Evolutionary conservation across 2,113 vertebrate species (phyloP).

Genomic region (Balaenoptera acutorostrata): DNA sequence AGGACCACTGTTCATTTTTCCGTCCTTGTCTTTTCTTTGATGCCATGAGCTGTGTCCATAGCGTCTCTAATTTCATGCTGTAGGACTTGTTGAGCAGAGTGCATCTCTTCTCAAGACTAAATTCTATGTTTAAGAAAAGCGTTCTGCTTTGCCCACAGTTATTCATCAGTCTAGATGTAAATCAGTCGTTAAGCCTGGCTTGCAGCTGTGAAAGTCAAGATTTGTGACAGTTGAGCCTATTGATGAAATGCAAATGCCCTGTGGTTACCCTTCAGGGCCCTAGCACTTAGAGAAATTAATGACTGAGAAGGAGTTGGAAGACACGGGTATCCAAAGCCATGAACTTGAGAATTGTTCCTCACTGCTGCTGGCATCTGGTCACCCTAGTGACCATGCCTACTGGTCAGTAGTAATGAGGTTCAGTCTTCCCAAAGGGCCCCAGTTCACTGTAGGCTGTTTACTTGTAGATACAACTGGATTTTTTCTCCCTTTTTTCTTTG

Average conservation of each 20-base stretch:
- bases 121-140: slow-evolving; percentile 2
- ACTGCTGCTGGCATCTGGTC: not conserved
- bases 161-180: not conserved
- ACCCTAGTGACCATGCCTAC: accelerated
- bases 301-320: not conserved
- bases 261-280: not conserved
- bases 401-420: accelerated
- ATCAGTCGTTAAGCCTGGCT: not conserved
- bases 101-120: not conserved
- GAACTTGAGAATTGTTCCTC: not conserved
- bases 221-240: slow-evolving; percentile 1
- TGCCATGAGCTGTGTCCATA: not conserved
- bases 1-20: not conserved
- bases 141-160: not conserved
- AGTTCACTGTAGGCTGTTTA: not conserved
- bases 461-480: not conserved
- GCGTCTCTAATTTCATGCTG: not conserved
- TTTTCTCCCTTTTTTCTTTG: not conserved
- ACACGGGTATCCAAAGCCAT: not conserved
- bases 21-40: not conserved
- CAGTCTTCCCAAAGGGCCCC: not conserved
- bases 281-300: not conserved
- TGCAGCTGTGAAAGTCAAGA: slow-evolving; percentile 11
- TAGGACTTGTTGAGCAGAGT: not conserved
- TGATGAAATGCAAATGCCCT: slow-evolving; percentile 26